Base-by-base conservation (phyloP, 2,888 invertebrate species). In the Danaus chrysippus region DNA sequence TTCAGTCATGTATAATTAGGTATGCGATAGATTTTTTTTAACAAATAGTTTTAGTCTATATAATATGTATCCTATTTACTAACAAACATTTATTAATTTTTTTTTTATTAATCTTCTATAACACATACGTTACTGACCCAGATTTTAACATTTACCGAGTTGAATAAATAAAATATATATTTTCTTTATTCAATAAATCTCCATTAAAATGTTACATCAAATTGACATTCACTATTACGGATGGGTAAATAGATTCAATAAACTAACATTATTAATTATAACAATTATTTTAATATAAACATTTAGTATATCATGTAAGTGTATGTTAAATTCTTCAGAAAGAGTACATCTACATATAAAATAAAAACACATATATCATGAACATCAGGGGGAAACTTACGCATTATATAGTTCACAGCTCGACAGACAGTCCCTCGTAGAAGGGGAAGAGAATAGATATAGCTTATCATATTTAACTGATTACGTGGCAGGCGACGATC, bases 251-350 rank as follows among this genome's bases (percentile, higher is more conserved):
- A 19, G 43, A 44, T 44, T 53, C 34, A 58, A 52, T 43, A 59
- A 59, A 57, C 42, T 54, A 15, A 10, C n/a, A 44, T 12, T 60
- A 59, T 46, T n/a, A n/a, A n/a, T 49, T 15, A 52, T 62, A 67
- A 64, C 64, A 64, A 57, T 61, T 42, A 34, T 67, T n/a, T 64
- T 67, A 66, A 62, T 66, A 61, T 59, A 62, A 61, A 67, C 64
- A 62, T 58, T 56, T 59, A 58, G 43, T 59, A 56, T 52, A 55
- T 54, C 41, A 49, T 59, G 54, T 60, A 64, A 55, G 53, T 54
- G 56, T 66, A 60, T 54, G 67, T 64, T 59, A 61, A 58, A 53
- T 13, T 56, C 58, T 59, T 57, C 58, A 63, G 58, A 62, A 64
- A 67, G 23, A 61, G 17, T 57, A 63, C 57, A 57, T 34, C 58